A percentile compares a stretch with the other conserved stretches of the same genome.
Conservation (phyloP, 2,797 vertebrate species). For the Sarcoramphus papa region DNA sequence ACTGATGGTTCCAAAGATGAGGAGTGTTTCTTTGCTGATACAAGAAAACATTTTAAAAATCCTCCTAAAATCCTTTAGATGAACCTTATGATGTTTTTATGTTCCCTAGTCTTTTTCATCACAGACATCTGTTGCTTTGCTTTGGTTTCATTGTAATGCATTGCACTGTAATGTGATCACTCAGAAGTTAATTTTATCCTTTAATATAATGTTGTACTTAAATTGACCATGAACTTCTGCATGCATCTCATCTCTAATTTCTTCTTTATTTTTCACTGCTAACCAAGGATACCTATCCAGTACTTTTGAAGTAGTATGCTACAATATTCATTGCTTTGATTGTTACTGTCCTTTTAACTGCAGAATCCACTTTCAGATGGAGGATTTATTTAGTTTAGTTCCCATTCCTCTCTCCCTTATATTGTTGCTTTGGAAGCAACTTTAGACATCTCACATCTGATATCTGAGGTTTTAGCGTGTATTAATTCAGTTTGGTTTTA, state of each 20-base stretch:
- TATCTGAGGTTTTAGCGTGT: neutral
- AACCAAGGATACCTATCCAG: neutral
- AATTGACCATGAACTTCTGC: neutral
- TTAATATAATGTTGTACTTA: neutral
- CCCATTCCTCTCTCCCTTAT: neutral
- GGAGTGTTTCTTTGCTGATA: neutral
- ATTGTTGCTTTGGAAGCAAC: neutral
- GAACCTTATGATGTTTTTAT: neutral
- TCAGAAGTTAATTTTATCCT: neutral
- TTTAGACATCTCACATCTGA: neutral
- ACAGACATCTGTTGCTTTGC: neutral
- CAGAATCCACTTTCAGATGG: neutral
- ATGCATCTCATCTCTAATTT: neutral
- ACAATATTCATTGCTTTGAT: neutral
- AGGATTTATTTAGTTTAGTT: neutral
- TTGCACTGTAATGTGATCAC: neutral
- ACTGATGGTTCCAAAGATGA: neutral
- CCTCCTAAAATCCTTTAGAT: neutral
- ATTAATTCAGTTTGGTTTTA: neutral
- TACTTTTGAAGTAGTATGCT: neutral
- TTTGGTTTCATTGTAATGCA: neutral
- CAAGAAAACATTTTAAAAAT: neutral
- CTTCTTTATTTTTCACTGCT: neutral
- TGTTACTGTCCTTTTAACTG: neutral
- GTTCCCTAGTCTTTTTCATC: neutral